A percentile compares a stretch with the other conserved stretches of the same genome.
Conservation (phyloP, 1,140 invertebrate species). For the Drosophila lowei region DNA sequence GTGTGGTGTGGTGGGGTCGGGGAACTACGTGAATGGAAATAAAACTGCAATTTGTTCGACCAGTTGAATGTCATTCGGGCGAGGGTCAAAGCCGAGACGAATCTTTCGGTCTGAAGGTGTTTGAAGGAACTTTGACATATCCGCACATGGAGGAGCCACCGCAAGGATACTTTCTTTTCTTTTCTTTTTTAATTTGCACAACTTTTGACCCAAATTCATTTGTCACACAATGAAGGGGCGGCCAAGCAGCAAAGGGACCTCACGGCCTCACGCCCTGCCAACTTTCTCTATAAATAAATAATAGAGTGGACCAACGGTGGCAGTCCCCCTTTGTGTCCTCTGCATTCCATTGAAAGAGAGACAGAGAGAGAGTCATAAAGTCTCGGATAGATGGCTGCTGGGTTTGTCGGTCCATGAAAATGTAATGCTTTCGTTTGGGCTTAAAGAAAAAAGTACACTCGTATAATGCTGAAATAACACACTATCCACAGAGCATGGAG, state of each 20-base stretch:
- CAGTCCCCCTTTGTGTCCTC: constrained; percentile 16
- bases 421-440: no score
- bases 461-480: no score
- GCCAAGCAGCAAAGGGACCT: constrained; percentile 56
- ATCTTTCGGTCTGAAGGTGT: constrained; percentile 40
- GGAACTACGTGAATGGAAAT: constrained; percentile 65
- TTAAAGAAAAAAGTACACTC: no score
- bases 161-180: constrained; percentile 6
- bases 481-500: no score
- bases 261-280: constrained; percentile 26
- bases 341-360: constrained; percentile 29
- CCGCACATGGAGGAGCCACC: constrained; percentile 2
- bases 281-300: constrained; percentile 70
- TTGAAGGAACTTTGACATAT: constrained; percentile 57
- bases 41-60: constrained; percentile 72
- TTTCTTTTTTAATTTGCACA: constrained; percentile 69
- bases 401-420: neutral
- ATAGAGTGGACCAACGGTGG: constrained; percentile 44
- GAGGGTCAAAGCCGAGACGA: constrained; percentile 54
- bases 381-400: constrained; percentile 25
- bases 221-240: constrained; percentile 58
- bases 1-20: constrained; percentile 21
- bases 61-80: constrained; percentile 69
- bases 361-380: constrained; percentile 28
- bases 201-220: constrained; percentile 80